These are phyloP conservation scores for Phymatocera aterrima DNA, from an alignment of 2,888 invertebrate species.

Conservation along the genomic window DNA sequence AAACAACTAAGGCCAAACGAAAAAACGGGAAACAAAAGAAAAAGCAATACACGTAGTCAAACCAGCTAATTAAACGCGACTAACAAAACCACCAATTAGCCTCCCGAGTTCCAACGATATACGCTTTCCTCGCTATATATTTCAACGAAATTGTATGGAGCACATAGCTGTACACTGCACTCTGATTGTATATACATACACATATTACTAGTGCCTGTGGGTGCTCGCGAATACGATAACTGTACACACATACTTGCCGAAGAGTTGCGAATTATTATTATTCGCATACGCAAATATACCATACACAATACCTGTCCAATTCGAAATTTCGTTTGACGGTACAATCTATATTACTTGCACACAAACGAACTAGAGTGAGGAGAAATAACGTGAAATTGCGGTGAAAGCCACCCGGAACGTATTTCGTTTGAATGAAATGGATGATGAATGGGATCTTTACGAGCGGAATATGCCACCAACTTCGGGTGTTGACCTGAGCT, in stretches of 20 bases:
- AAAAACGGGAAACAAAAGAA: conserved; percentile 13
- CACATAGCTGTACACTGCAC: background rate
- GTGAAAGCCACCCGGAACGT: background rate
- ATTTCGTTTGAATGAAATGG: background rate
- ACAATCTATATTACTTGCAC: background rate
- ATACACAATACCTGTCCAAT: background rate
- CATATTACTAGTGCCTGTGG: background rate
- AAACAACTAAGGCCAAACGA: background rate
- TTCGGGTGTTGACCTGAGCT: background rate
- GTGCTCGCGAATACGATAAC: background rate
- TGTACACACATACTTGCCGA: background rate
- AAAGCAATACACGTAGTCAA: conserved; percentile 1
- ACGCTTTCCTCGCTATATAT: conserved; percentile 2
- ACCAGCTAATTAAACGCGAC: conserved; percentile 40
- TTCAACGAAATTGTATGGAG: background rate
- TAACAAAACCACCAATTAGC: conserved; percentile 43
- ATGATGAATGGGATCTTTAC: background rate
- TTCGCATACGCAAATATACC: background rate
- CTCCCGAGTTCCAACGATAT: conserved; percentile 1
- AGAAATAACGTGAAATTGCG: background rate
- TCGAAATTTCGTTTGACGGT: background rate
- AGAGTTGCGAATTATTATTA: background rate
- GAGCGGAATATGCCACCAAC: background rate
- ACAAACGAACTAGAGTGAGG: background rate
- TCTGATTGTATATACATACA: too few species aligned